Base-by-base conservation (phyloP, 2,113 vertebrate species). In the Atrichornis clamosus region DNA sequence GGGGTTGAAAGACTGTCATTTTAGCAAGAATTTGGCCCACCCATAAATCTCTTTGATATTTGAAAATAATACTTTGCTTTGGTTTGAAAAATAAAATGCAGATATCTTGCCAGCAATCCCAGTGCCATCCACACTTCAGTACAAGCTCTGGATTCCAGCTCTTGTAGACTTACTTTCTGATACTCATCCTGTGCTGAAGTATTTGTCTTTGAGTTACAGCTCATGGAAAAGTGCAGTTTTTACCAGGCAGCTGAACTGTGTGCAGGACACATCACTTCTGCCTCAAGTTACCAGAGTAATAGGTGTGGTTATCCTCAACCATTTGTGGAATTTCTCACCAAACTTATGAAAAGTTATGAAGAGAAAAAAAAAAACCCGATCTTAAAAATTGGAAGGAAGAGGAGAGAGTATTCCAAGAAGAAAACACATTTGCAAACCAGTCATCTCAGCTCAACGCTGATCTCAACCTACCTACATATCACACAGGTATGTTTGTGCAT, bases 291-390 rank as follows among this genome's bases (percentile, higher is more conserved):
- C 82, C 32, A 12, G 41, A 86, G 68, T 4, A 86, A 46, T 26
- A 93, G 64, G 83, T 58, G 76, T 56, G 72, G 64, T 53, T 88
- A 80, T 89, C 85, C 90, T 97, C 90, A 92, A 78, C 41, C 73
- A 63, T 63, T 63, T 88, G 72, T 75, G 85, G 87, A 94, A 96
- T 95, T 95, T 92, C 92, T 90, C 88, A 92, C 64, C 82, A 86
- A 96, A 88, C 76, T 77, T 44, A 77, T 1, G 33, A 70, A 50
- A 84, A 77, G 56, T 75, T 44, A 81, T 11, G 55, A 44, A 81
- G 9, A 28, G 27, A 18, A 5, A 8, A 1, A 7, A 12, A 28
- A 27, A 32, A 15, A 4, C 4, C 6, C n/a, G n/a, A 6, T 5
- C 26, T 46, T 58, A 17, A 79, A 78, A 63, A 59, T 1, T 55